Evolutionary conservation across 2,888 invertebrate genomes (phyloP).

Genomic region (Himalopsyche tibetana): DNA sequence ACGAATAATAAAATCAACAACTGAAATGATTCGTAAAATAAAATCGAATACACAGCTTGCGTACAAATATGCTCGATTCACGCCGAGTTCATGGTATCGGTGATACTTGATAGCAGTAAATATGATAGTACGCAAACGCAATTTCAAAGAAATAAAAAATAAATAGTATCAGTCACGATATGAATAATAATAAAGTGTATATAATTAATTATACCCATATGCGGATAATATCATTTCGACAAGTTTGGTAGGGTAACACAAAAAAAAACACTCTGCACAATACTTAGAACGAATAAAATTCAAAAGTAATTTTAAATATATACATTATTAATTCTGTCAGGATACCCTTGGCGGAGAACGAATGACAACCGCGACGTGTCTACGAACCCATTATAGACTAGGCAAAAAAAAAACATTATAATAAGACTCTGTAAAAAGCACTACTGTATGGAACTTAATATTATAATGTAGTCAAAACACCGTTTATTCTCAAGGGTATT

Average conservation of each 20-base stretch:
- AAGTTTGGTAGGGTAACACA: background rate
- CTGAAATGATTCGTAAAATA: no score
- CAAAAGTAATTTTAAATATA: background rate
- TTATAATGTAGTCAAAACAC: no score
- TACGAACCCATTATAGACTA: background rate
- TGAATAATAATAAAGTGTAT: background rate
- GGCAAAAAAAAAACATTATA: no score
- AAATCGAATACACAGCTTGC: no score
- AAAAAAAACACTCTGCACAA: background rate
- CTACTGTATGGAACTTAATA: no score
- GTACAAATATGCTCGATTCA: no score
- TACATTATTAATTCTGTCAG: slow-evolving; percentile 1
- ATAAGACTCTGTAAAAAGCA: no score
- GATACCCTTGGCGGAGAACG: slow-evolving; percentile 36
- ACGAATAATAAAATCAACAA: no score
- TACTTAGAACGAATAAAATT: background rate
- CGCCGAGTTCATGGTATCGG: no score
- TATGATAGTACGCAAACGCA: background rate
- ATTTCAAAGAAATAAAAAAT: background rate
- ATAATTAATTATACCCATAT: background rate
- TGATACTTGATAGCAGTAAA: no score
- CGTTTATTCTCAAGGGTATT: no score
- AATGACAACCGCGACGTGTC: slow-evolving; percentile 35
- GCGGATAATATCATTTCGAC: background rate
- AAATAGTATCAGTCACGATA: background rate